Percentiles rank a stretch among this genome's conserved stretches.
Conservation (phyloP, 1,140 invertebrate genomes). For the Hetaerina americana region DNA sequence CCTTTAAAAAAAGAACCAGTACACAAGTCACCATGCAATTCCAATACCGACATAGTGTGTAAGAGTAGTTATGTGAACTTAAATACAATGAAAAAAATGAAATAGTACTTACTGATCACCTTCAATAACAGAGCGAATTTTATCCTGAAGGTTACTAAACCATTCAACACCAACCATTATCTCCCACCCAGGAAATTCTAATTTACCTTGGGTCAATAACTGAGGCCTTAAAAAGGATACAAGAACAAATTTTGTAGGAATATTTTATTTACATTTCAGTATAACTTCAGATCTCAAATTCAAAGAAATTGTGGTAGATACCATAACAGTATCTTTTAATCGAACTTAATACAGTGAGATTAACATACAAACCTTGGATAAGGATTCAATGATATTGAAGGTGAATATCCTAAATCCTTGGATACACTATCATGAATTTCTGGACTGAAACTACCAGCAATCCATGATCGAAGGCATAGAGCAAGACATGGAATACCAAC, state of each 20-base stretch:
- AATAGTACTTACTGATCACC: slow-evolving; percentile 44
- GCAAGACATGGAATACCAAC: slow-evolving; percentile 62
- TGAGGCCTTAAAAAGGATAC: slow-evolving; percentile 24
- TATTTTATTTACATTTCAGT: too few relatives aligned
- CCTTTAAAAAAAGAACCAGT: too few relatives aligned
- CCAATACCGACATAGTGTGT: not conserved
- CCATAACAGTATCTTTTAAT: too few relatives aligned
- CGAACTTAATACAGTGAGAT: too few relatives aligned
- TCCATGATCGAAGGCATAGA: slow-evolving; percentile 42
- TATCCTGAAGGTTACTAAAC: slow-evolving; percentile 39
- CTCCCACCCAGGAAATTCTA: slow-evolving; percentile 46
- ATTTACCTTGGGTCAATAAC: slow-evolving; percentile 32
- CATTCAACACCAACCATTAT: slow-evolving; percentile 41
- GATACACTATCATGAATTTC: slow-evolving; percentile 33
- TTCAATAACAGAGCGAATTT: slow-evolving; percentile 36
- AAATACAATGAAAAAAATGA: slow-evolving; percentile 10
- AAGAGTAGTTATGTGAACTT: not conserved
- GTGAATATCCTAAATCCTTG: slow-evolving; percentile 32
- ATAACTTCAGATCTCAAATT: too few relatives aligned
- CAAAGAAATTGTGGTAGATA: too few relatives aligned
- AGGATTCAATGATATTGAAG: slow-evolving; percentile 29
- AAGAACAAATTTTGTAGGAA: slow-evolving; percentile 8
- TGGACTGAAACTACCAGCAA: slow-evolving; percentile 30
- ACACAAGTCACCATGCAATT: too few relatives aligned
- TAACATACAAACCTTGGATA: slow-evolving; percentile 24